Evolutionary conservation across 2,797 vertebrate species (phyloP).

Genomic region (Falco biarmicus): DNA sequence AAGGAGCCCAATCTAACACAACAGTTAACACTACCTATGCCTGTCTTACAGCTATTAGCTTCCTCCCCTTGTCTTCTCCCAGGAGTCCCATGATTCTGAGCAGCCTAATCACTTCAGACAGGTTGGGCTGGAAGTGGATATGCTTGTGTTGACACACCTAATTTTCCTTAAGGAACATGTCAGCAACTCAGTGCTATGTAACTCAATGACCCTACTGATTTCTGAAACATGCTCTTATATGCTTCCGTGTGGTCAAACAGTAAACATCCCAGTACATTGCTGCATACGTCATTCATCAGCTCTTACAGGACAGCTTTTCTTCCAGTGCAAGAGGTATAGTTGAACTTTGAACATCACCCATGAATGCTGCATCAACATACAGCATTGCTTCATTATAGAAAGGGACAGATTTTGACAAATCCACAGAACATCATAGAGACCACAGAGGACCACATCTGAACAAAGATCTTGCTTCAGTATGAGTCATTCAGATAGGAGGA

Average conservation of each 20-base stretch:
- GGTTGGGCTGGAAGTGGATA: not conserved
- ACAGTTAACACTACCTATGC: not conserved
- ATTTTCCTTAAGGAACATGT: not conserved
- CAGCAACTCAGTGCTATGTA: not conserved
- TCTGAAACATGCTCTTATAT: not conserved
- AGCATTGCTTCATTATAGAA: not conserved
- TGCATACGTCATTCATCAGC: not conserved
- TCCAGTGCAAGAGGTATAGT: not conserved
- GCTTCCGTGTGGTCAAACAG: not conserved
- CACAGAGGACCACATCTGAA: not conserved
- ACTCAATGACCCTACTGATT: not conserved
- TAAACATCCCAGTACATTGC: not conserved
- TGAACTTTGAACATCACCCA: not conserved
- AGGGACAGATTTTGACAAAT: not conserved
- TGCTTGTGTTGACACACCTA: not conserved
- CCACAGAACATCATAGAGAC: not conserved
- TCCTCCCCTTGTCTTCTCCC: not conserved
- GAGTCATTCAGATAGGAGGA: not conserved
- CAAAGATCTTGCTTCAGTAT: not conserved
- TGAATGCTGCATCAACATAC: not conserved
- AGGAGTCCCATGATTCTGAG: not conserved
- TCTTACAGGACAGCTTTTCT: not conserved
- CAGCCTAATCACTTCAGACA: not conserved
- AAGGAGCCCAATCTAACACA: not conserved
- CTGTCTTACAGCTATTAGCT: not conserved